Percentiles rank a stretch among this genome's conserved stretches.
These are phyloP conservation scores for Scarus forsteni DNA, from an alignment of 2,797 vertebrate genomes.

Conservation along the genomic window DNA sequence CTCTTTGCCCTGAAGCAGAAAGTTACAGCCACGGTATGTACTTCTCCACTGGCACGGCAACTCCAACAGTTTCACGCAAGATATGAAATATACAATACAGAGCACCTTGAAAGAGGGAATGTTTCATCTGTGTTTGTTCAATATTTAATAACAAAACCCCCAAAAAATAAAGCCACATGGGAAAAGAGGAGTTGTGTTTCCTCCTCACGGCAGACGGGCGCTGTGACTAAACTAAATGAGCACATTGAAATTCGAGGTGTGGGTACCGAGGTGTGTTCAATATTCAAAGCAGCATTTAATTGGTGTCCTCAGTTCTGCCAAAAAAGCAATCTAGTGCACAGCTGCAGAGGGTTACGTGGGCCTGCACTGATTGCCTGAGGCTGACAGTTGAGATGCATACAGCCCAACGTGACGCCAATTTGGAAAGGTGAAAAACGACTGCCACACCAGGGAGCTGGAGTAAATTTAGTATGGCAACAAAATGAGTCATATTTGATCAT, in stretches of 20 bases:
- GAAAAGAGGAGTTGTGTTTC: not conserved
- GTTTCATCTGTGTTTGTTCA: slow-evolving; percentile 1
- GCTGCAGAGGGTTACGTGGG: slow-evolving; percentile 37
- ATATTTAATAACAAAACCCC: slow-evolving; percentile 13
- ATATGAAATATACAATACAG: not conserved
- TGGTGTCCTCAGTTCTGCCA: slow-evolving; percentile 22
- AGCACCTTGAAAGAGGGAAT: not conserved
- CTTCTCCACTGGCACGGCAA: not conserved
- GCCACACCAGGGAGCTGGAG: slow-evolving; percentile 1
- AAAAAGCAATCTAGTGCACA: slow-evolving; percentile 49
- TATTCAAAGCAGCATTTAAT: slow-evolving; percentile 34
- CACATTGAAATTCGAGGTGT: slow-evolving; percentile 15
- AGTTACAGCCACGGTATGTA: not conserved
- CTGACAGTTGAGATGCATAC: slow-evolving; percentile 32
- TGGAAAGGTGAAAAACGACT: slow-evolving; percentile 18
- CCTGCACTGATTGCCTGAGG: slow-evolving; percentile 22
- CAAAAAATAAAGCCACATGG: not conserved
- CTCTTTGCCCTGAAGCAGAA: not conserved
- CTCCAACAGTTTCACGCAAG: not conserved
- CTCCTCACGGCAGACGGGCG: not conserved
- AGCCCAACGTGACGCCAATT: slow-evolving; percentile 26
- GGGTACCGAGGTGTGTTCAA: slow-evolving; percentile 28
- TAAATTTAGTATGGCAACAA: slow-evolving; percentile 19
- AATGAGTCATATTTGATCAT: slow-evolving; percentile 2
- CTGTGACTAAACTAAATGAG: slow-evolving; percentile 28